Conservation (phyloP, 53 echinoderm and acorn worm species). For the Holothuria leucospilota region DNA sequence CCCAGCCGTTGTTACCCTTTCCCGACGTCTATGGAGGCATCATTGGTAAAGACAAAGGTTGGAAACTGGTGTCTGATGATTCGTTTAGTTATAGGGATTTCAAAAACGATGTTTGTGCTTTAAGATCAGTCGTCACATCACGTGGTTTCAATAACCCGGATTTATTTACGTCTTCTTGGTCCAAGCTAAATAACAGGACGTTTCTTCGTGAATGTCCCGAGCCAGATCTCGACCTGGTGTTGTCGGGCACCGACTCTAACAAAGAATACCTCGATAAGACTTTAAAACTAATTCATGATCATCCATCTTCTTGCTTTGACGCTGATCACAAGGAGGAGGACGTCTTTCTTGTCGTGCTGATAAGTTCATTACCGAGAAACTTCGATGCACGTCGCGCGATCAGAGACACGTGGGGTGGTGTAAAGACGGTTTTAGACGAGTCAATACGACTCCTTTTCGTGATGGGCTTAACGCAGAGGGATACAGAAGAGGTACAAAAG, state of each 20-base stretch:
- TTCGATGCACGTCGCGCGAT: conserved; percentile 82
- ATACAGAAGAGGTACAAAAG: conserved; percentile 74
- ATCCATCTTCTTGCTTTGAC: conserved; percentile 74
- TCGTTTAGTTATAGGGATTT: conserved; percentile 67
- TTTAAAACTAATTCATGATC: conserved; percentile 70
- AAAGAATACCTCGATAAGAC: conserved; percentile 66
- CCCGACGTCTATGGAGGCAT: conserved; percentile 79
- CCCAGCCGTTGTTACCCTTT: conserved; percentile 68
- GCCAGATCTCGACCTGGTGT: conserved; percentile 81
- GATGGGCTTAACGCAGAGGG: conserved; percentile 81
- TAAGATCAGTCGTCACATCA: conserved; percentile 73
- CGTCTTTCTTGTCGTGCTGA: conserved; percentile 73
- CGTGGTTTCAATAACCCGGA: conserved; percentile 67
- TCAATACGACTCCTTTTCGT: conserved; percentile 73
- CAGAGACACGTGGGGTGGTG: conserved; percentile 81
- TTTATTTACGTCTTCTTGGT: conserved; percentile 60
- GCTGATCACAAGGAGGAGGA: conserved; percentile 61
- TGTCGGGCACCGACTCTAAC: conserved; percentile 65
- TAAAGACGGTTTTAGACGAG: conserved; percentile 57
- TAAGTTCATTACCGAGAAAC: conserved; percentile 82
- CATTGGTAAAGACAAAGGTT: conserved; percentile 69
- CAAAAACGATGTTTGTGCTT: conserved; percentile 65
- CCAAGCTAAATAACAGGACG: conserved; percentile 67
- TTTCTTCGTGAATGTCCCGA: conserved; percentile 80
- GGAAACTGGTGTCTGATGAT: conserved; percentile 66